Conservation (phyloP, 2,113 vertebrate genomes). For the Mobula birostris region DNA sequence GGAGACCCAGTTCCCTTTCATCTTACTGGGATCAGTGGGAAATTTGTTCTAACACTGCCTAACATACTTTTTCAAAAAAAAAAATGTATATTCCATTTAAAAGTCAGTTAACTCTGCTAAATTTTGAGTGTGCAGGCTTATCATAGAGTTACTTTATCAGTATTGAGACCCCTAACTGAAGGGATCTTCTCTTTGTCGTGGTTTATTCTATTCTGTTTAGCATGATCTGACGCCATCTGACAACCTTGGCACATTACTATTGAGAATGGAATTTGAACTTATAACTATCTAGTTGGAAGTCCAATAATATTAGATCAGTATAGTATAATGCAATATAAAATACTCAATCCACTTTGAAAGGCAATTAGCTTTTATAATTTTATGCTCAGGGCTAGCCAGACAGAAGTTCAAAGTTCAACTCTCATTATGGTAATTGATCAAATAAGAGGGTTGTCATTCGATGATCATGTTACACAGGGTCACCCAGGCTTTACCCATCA, state of each 20-base stretch:
- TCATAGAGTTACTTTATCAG: too few relatives aligned
- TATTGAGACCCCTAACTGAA: background rate
- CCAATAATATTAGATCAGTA: background rate
- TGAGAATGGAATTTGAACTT: conserved; percentile 28
- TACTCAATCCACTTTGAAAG: background rate
- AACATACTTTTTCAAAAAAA: too few relatives aligned
- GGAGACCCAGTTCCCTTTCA: too few relatives aligned
- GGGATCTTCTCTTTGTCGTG: background rate
- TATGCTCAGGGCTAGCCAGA: background rate
- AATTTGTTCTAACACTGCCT: too few relatives aligned
- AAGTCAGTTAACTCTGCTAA: too few relatives aligned
- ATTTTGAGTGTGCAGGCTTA: too few relatives aligned
- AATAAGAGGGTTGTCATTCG: background rate
- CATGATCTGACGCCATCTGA: background rate
- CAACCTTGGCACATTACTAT: background rate
- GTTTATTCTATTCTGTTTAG: background rate
- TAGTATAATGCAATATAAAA: background rate
- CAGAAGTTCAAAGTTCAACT: background rate
- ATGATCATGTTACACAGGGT: background rate
- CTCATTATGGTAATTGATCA: background rate
- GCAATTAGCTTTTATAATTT: background rate
- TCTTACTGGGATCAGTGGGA: too few relatives aligned
- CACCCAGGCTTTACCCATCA: too few relatives aligned
- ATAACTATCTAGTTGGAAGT: background rate
- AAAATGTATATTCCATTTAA: too few relatives aligned